Conservation (phyloP, 2,888 invertebrate species). For the Chelonus formosanus region DNA sequence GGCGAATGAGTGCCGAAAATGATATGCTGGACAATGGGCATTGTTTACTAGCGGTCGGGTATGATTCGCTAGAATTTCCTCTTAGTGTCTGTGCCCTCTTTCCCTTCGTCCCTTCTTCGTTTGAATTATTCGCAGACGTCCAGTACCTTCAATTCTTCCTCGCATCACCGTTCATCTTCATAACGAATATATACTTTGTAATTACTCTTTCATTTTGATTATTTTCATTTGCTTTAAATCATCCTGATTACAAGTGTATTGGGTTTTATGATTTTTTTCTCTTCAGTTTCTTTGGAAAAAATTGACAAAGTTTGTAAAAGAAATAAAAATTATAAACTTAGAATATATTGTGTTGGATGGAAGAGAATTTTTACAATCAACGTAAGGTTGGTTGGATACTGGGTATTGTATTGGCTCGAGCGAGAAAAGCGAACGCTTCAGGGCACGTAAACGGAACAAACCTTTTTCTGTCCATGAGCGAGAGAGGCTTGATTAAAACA, state of each 20-base stretch:
- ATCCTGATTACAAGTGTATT: too few relatives aligned
- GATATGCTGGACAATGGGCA: slow-evolving; percentile 61
- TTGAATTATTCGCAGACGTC: slow-evolving; percentile 9
- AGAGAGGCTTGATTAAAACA: slow-evolving; percentile 64
- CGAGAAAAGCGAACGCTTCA: slow-evolving; percentile 47
- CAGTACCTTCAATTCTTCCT: slow-evolving; percentile 15
- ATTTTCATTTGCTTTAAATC: too few relatives aligned
- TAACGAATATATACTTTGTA: neutral
- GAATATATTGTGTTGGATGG: too few relatives aligned
- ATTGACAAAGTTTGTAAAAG: too few relatives aligned
- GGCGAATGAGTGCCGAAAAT: slow-evolving; percentile 56
- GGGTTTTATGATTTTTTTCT: too few relatives aligned
- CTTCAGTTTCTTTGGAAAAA: too few relatives aligned
- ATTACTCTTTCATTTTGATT: neutral
- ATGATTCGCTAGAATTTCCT: slow-evolving; percentile 47
- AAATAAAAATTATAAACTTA: slow-evolving; percentile 1
- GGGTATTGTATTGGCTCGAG: slow-evolving; percentile 26
- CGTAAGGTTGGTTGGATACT: slow-evolving; percentile 1
- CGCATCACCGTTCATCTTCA: slow-evolving; percentile 7
- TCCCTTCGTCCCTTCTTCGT: neutral
- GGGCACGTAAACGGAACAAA: slow-evolving; percentile 61
- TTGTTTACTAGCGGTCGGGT: slow-evolving; percentile 53
- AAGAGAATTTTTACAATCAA: neutral
- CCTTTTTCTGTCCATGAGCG: slow-evolving; percentile 45
- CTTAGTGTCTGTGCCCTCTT: slow-evolving; percentile 7